phyloP scores from a whole-genome alignment of 2,888 invertebrate species.

The Thereva unica region DNA sequence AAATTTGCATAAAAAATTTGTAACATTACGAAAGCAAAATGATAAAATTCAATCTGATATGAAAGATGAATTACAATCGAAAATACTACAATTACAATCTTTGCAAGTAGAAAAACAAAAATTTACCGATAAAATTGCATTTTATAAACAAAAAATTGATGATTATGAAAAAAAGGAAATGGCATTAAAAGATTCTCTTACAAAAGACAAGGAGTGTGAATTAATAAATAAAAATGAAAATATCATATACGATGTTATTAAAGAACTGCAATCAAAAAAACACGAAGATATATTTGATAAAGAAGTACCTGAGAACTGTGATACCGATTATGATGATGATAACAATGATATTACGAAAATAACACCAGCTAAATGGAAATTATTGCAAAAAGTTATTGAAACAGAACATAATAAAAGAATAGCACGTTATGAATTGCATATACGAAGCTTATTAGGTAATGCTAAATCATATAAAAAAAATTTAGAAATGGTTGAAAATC shows the following conservation, averaged over 20 bases:
- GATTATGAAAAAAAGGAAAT: no score
- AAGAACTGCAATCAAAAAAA: background rate
- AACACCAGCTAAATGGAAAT: slow-evolving; percentile 39
- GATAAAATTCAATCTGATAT: background rate
- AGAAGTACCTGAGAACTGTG: slow-evolving; percentile 36
- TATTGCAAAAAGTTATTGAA: slow-evolving; percentile 48
- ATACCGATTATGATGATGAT: slow-evolving; percentile 17
- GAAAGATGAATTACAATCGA: background rate
- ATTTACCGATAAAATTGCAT: background rate
- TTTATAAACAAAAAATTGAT: no score
- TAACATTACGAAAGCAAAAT: background rate
- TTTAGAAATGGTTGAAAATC: slow-evolving; percentile 44
- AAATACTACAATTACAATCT: no score
- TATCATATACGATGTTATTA: background rate
- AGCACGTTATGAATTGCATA: slow-evolving; percentile 48
- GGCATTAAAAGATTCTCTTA: no score
- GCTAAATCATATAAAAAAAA: slow-evolving; percentile 46
- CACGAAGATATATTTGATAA: slow-evolving; percentile 7
- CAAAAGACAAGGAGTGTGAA: no score
- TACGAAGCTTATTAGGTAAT: slow-evolving; percentile 46
- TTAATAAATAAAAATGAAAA: no score
- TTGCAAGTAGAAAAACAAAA: background rate
- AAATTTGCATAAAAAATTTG: no score
- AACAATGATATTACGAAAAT: background rate
- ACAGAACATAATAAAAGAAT: slow-evolving; percentile 48